A percentile compares a stretch with the other conserved stretches of the same genome.
Conservation (phyloP, 2,888 invertebrate genomes). For the Helleia helle region DNA sequence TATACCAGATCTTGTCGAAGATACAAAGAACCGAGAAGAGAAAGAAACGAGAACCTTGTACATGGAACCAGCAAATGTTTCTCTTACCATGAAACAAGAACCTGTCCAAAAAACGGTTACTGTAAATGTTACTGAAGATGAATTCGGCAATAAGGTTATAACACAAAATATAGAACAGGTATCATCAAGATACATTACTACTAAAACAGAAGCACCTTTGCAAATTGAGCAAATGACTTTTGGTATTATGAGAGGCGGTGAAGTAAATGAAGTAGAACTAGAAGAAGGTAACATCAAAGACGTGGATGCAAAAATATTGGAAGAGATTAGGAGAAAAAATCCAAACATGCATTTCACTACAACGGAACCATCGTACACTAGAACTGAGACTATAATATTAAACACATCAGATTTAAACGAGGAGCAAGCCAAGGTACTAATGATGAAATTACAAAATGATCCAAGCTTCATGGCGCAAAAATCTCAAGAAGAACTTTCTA, state of each 20-base stretch:
- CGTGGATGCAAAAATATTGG: constrained; percentile 53
- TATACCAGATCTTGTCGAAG: constrained; percentile 61
- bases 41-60: constrained; percentile 53
- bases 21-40: constrained; percentile 47
- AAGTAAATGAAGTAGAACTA: constrained; percentile 48
- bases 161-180: constrained; percentile 64
- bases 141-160: constrained; percentile 63
- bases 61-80: constrained; percentile 61
- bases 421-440: constrained; percentile 55
- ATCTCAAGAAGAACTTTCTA: constrained; percentile 54
- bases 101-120: constrained; percentile 66
- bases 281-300: constrained; percentile 61
- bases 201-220: constrained; percentile 55
- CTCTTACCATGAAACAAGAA: constrained; percentile 62
- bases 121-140: constrained; percentile 65
- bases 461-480: constrained; percentile 64
- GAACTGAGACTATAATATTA: constrained; percentile 69
- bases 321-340: constrained; percentile 60
- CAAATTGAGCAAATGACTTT: constrained; percentile 65
- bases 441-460: constrained; percentile 62
- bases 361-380: constrained; percentile 59
- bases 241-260: constrained; percentile 53
- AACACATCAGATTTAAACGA: constrained; percentile 66
- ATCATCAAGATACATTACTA: constrained; percentile 54
- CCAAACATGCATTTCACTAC: constrained; percentile 63